Evolutionary conservation across 2,797 vertebrate genomes (phyloP).

Genomic region (Streptopelia turtur): DNA sequence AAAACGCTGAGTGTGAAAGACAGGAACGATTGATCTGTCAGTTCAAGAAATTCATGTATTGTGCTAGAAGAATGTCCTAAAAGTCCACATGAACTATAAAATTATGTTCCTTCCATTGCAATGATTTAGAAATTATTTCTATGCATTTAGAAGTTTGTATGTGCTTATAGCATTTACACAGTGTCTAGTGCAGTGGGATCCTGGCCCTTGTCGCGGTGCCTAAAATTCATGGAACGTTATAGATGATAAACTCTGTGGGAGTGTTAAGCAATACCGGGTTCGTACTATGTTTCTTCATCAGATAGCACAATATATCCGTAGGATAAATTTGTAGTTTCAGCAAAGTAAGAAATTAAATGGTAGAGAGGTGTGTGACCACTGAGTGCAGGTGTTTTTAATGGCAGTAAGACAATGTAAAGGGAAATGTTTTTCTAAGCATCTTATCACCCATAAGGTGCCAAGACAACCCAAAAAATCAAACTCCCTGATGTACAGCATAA

Average conservation of each 20-base stretch:
- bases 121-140: not conserved
- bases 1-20: not conserved
- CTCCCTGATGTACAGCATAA: not conserved
- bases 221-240: not conserved
- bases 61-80: not conserved
- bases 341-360: not conserved
- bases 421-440: not conserved
- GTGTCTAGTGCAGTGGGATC: not conserved
- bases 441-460: not conserved
- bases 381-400: not conserved
- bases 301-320: not conserved
- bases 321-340: not conserved
- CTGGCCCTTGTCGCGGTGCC: not conserved
- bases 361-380: not conserved
- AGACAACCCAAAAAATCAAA: not conserved
- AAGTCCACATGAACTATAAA: not conserved
- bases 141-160: fast-evolving
- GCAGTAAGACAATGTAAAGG: not conserved
- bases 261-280: not conserved
- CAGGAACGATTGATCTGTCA: not conserved
- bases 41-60: not conserved
- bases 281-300: not conserved
- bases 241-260: not conserved
- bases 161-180: not conserved
- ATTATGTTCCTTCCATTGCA: not conserved